These are phyloP conservation scores for Masnerella sp. DNA, from an alignment of 2,888 invertebrate genomes.

Conservation along the genomic window DNA sequence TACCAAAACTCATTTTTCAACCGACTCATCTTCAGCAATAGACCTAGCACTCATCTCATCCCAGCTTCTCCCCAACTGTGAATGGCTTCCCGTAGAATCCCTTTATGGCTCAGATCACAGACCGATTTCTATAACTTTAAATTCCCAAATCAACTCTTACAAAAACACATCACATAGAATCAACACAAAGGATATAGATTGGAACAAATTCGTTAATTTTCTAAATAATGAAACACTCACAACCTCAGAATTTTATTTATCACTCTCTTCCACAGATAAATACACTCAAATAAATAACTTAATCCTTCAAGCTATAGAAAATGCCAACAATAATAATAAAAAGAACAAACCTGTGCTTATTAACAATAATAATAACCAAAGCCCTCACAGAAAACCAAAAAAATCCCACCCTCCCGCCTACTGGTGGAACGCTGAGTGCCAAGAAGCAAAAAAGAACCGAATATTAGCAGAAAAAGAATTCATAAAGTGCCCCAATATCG, in stretches of 20 bases:
- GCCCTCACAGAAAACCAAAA: not conserved
- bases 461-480: constrained; percentile 8
- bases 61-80: not conserved
- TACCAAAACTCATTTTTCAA: too few species aligned
- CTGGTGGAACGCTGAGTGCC: constrained; percentile 19
- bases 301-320: not conserved
- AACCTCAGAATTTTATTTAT: not conserved
- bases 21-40: too few species aligned
- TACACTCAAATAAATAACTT: not conserved
- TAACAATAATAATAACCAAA: too few species aligned
- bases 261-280: not conserved
- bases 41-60: not conserved
- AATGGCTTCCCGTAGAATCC: not conserved
- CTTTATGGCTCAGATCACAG: not conserved
- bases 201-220: not conserved
- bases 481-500: not conserved
- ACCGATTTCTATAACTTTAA: not conserved
- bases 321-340: not conserved
- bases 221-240: not conserved
- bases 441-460: not conserved
- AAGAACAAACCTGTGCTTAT: too few species aligned
- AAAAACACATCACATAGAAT: not conserved
- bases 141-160: not conserved
- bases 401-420: not conserved
- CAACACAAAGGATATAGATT: not conserved